Evolutionary conservation across 2,888 invertebrate species (phyloP), one percentile per base, ranked within the genome.

Genomic region (Drosophila nigricruria): DNA sequence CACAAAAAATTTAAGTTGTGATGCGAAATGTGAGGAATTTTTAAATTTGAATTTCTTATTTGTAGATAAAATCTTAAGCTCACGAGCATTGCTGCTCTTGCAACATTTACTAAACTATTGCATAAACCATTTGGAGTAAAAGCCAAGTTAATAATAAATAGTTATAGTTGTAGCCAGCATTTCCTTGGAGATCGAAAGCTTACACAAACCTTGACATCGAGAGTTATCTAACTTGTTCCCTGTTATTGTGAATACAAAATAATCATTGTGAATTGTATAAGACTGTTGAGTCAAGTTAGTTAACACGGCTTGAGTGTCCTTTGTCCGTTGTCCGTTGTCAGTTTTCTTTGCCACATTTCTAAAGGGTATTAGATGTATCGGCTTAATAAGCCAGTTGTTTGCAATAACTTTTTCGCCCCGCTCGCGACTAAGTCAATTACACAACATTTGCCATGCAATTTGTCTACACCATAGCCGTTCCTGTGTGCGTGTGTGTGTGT

Each of bases 341-440:
- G 50, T 16, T 34, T 9, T 16, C 25, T 16, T 42, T 20, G n/a
- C 20, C 10, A 25, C 53, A 42, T 47, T 38, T 8, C n/a, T 12
- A 20, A 30, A 70, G 73, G n/a, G 73, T 58, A 73, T 67, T 43
- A 8, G 20, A 32, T 42, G 27, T 25, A 18, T 73, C 57, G 73
- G 12, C 30, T 27, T 57, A 45, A 57, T 45, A 12, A 18, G 38
- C 5, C 16, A 8, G 38, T 36, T 32, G 45, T 16, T 50, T 50
- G 16, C 65, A 49, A 63, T 60, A 60, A 53, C 40, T 68, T 69
- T 52, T 9, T 1, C 18, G 16, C 4, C 53, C 68, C 58, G 61
- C 63, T 70, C 64, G 74, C 61, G 75, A 74, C 70, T 81, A 85
- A 81, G 89, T 85, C 84, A 84, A 89, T 84, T 87, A 83, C 81